These are phyloP conservation scores for Nibea coibor DNA, from an alignment of 2,113 vertebrate genomes.

Conservation along the genomic window DNA sequence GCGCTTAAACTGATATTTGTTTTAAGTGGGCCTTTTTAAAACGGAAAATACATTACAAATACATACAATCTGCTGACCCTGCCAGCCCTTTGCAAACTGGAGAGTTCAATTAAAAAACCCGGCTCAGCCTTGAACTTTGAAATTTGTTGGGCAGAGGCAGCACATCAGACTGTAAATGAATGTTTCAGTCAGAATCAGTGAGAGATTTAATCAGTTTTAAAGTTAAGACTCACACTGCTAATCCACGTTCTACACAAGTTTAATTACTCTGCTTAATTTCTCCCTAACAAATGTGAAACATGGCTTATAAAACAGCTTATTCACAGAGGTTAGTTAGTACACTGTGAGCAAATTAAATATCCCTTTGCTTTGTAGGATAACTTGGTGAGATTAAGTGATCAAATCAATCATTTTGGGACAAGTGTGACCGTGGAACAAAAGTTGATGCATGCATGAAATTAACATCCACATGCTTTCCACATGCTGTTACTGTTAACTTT, in stretches of 20 bases:
- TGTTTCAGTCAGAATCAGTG: not conserved
- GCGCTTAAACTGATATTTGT: too few species aligned
- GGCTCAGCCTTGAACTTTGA: not conserved
- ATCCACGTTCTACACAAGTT: conserved; percentile 13
- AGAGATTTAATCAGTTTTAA: conserved; percentile 19
- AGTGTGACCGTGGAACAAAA: not conserved
- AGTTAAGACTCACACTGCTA: conserved; percentile 2
- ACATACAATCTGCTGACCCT: too few species aligned
- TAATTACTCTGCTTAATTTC: conserved; percentile 10
- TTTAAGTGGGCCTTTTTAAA: too few species aligned
- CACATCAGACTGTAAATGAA: not conserved
- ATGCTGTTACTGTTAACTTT: not conserved
- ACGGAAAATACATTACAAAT: too few species aligned
- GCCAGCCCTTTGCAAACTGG: too few species aligned
- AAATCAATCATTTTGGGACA: too few species aligned
- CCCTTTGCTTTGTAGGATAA: not conserved
- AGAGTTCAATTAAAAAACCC: too few species aligned
- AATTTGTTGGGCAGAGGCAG: not conserved
- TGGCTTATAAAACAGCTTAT: not conserved
- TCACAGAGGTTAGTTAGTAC: not conserved
- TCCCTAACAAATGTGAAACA: not conserved
- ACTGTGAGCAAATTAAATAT: not conserved
- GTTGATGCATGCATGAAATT: not conserved
- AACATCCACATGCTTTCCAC: too few species aligned
- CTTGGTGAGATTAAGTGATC: too few species aligned